Base-by-base conservation (phyloP, 2,888 invertebrate genomes). In the Nomada flava region DNA sequence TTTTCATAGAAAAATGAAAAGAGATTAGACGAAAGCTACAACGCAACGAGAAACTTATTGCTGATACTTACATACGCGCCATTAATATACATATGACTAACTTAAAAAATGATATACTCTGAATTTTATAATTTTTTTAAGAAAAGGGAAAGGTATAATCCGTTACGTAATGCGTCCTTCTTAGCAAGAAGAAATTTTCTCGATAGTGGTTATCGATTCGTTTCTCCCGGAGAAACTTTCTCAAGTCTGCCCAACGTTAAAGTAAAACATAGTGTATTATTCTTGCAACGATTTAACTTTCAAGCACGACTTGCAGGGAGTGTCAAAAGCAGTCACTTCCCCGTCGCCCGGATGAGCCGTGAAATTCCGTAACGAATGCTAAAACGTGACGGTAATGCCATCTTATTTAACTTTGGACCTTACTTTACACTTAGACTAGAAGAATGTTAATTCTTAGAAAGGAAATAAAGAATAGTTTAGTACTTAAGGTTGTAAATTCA, bases 241-340 rank as follows among this genome's bases (percentile, higher is more conserved):
- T 20, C 44, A 15, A 2, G 13, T n/a, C 15, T 23, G 36, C 13
- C n/a, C 13, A 23, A 26, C n/a, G n/a, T 64, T 44, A 29, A 9
- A 44, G n/a, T 18, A 57, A 57, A 57, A 64, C 20, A 2, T 3
- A 9, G 4, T 18, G 55, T 26, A 26, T 44, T 59, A 20, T 57
- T 29, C 11, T 36, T 4, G 9, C 15, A 15, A 15, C 3, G 2
- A 69, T 50, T 63, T 65, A 50, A 26, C 18, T 64, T 29, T 13
- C 13, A 52, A 60, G 18, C 18, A 42, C 18, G 18, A 36, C 18
- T 20, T 13, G 50, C 36, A 42, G 44, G 52, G 59, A 60, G 11
- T 55, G 65, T 50, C 42, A n/a, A 44, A 60, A 50, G 7, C 29
- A 36, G 18, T 42, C 18, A 65, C 59, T 68, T 75, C 52, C 68